These are phyloP conservation scores for Clinocottus analis DNA, from an alignment of 2,113 vertebrate species.

Conservation along the genomic window DNA sequence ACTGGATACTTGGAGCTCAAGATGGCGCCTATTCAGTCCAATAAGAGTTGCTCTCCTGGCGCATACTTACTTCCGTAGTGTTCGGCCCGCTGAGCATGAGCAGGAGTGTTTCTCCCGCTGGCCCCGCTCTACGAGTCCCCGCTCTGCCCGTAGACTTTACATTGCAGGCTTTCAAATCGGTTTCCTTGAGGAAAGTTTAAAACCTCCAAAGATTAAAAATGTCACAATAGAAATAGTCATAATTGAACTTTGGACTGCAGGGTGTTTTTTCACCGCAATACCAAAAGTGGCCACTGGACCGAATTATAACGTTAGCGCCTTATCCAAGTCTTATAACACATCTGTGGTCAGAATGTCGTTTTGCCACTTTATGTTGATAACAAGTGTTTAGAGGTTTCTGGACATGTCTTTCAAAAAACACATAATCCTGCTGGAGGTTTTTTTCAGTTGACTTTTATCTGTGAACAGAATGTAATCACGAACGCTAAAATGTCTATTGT, in stretches of 20 bases:
- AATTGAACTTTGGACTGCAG: neutral
- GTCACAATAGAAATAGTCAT: too few relatives aligned
- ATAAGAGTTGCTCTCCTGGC: neutral
- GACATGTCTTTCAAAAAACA: neutral
- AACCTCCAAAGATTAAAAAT: too few relatives aligned
- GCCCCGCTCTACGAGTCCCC: too few relatives aligned
- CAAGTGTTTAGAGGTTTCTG: neutral
- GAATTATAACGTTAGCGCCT: too few relatives aligned
- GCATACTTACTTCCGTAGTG: too few relatives aligned
- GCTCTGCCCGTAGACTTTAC: too few relatives aligned
- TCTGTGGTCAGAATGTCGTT: neutral
- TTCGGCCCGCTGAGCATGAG: too few relatives aligned
- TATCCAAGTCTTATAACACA: neutral
- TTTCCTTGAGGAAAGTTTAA: neutral
- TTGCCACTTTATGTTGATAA: neutral
- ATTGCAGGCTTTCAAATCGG: neutral
- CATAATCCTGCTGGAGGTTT: neutral
- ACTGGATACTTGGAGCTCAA: neutral
- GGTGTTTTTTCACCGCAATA: too few relatives aligned
- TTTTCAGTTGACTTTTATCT: neutral
- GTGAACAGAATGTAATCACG: slow-evolving; percentile 2
- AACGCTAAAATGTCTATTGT: slow-evolving; percentile 1
- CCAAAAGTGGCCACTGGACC: too few relatives aligned
- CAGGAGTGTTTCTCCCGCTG: too few relatives aligned
- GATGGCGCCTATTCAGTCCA: neutral